phyloP scores from a whole-genome alignment of 2,797 vertebrate genomes.

The Thalassophryne amazonica region DNA sequence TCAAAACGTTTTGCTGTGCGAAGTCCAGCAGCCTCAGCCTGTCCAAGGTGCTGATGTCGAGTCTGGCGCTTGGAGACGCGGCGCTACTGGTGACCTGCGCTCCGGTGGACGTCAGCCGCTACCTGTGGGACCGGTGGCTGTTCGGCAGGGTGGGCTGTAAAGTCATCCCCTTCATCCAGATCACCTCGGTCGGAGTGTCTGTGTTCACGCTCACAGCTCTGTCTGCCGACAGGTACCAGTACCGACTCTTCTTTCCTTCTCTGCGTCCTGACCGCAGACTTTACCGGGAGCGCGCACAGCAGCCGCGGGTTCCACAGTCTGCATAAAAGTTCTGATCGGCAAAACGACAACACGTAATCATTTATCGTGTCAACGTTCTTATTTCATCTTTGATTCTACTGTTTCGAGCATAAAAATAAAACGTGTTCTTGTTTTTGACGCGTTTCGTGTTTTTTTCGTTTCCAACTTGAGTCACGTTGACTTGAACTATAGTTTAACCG shows the following conservation, averaged over 20 bases:
- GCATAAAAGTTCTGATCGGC: too few relatives aligned
- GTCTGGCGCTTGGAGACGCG: conserved; percentile 91
- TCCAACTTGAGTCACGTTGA: too few relatives aligned
- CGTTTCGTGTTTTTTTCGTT: too few relatives aligned
- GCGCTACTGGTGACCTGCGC: conserved; percentile 91
- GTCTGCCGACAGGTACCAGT: conserved; percentile 92
- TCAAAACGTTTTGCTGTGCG: conserved; percentile 90
- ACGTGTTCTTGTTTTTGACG: too few relatives aligned
- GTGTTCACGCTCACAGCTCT: conserved; percentile 96
- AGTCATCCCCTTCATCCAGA: conserved; percentile 94
- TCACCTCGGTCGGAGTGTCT: conserved; percentile 95
- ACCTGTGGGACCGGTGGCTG: conserved; percentile 90
- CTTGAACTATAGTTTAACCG: too few relatives aligned
- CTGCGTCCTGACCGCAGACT: neutral
- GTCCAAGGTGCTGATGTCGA: conserved; percentile 95
- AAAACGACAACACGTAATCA: too few relatives aligned
- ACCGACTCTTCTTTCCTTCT: neutral
- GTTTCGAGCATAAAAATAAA: too few relatives aligned
- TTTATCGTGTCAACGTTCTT: too few relatives aligned
- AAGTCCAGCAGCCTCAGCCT: conserved; percentile 89
- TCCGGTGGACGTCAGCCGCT: conserved; percentile 94
- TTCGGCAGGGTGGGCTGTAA: conserved; percentile 94
- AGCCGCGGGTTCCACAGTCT: too few relatives aligned
- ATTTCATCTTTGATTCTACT: too few relatives aligned
- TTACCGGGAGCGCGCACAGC: neutral